A percentile compares a stretch with the other conserved stretches of the same genome.
Conservation (phyloP, 1,140 invertebrate genomes). For the Macrobrachium rosenbergii region DNA sequence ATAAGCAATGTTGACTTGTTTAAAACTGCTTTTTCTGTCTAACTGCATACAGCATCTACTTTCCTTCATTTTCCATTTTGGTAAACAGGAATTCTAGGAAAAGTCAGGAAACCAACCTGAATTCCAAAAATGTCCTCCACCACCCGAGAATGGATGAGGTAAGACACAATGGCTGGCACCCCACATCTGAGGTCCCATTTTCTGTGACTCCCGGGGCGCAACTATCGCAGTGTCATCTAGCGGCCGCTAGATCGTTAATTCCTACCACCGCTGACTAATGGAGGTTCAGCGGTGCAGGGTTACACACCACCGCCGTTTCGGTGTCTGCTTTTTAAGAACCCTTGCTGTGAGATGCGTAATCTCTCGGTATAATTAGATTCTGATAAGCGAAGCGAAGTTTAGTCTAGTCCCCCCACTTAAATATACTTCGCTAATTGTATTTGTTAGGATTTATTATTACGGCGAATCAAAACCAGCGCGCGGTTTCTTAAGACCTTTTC, state of each 20-base stretch:
- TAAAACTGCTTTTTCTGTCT: too few species aligned
- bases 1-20: too few species aligned
- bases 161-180: constrained; percentile 7
- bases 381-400: too few species aligned
- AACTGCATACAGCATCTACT: too few species aligned
- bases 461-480: too few species aligned
- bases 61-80: too few species aligned
- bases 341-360: too few species aligned
- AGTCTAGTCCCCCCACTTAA: too few species aligned
- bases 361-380: too few species aligned
- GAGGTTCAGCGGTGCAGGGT: neutral
- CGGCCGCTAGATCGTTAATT: constrained; percentile 37
- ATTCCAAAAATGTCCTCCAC: neutral
- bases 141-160: constrained; percentile 10
- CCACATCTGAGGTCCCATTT: constrained; percentile 7
- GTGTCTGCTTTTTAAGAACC: neutral
- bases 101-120: neutral
- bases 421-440: too few species aligned
- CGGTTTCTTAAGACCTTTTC: too few species aligned
- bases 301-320: neutral
- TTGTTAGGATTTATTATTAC: too few species aligned
- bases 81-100: neutral
- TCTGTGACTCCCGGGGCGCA: constrained; percentile 34
- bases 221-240: constrained; percentile 38
- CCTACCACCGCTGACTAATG: constrained; percentile 35